Evolutionary conservation across 2,888 invertebrate genomes (phyloP).

Genomic region (Agrochola litura): DNA sequence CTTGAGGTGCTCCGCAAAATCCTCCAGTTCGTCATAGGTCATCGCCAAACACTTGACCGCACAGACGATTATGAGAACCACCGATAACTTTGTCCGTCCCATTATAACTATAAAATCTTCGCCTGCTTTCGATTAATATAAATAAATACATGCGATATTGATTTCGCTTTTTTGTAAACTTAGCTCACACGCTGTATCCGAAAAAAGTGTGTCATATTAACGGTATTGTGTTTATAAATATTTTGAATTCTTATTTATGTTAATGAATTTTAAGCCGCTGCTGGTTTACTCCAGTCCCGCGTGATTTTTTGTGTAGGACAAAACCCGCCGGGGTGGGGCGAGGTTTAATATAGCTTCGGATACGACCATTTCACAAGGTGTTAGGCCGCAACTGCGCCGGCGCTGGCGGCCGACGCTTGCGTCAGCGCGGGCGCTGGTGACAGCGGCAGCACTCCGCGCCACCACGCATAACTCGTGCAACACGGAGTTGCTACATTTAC

Average conservation of each 20-base stretch:
- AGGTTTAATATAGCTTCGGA: constrained; percentile 88
- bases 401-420: constrained; percentile 77
- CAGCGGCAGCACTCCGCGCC: constrained; percentile 70
- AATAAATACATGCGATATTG: constrained; percentile 70
- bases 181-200: constrained; percentile 71
- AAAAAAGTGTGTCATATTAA: constrained; percentile 80
- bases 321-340: constrained; percentile 84
- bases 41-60: constrained; percentile 81
- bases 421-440: constrained; percentile 77
- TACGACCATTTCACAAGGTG: constrained; percentile 90
- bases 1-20: constrained; percentile 84
- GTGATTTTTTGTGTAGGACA: constrained; percentile 84
- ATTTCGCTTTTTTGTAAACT: constrained; percentile 63
- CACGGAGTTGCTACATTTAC: constrained; percentile 83
- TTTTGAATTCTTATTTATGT: constrained; percentile 61
- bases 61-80: constrained; percentile 77
- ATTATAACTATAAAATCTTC: constrained; percentile 69
- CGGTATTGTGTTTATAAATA: constrained; percentile 72
- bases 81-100: constrained; percentile 75
- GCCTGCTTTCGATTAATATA: constrained; percentile 60
- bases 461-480: constrained; percentile 80
- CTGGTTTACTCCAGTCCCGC: constrained; percentile 71
- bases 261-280: constrained; percentile 34
- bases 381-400: constrained; percentile 82
- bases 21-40: constrained; percentile 82